Conservation (phyloP, 1,140 invertebrate genomes). For the Prorops nasuta region DNA sequence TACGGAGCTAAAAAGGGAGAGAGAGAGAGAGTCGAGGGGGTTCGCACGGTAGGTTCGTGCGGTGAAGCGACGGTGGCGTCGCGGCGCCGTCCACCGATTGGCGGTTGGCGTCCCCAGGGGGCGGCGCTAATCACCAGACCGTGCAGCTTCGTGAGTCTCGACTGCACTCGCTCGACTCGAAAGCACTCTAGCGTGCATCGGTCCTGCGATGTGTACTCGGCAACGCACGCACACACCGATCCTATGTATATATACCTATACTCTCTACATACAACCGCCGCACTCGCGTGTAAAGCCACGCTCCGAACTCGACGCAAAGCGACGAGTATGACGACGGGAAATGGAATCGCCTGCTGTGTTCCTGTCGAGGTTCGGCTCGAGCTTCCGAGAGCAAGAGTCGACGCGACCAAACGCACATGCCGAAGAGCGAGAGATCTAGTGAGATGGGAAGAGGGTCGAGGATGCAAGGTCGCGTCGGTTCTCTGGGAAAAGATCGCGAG, state of each 20-base stretch:
- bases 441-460: background rate
- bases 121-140: slow-evolving; percentile 58
- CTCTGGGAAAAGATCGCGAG: background rate
- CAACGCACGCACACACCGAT: slow-evolving; percentile 10
- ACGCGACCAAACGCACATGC: background rate
- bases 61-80: slow-evolving; percentile 50
- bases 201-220: slow-evolving; percentile 27
- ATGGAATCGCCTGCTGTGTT: slow-evolving; percentile 28
- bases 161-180: slow-evolving; percentile 44
- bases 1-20: slow-evolving; percentile 28
- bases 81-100: slow-evolving; percentile 55
- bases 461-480: no score
- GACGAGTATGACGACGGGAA: slow-evolving; percentile 32
- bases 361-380: no score
- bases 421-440: background rate
- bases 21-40: slow-evolving; percentile 12
- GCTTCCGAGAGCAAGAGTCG: no score
- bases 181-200: slow-evolving; percentile 45
- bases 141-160: slow-evolving; percentile 40
- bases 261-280: background rate
- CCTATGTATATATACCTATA: slow-evolving; percentile 12
- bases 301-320: slow-evolving; percentile 34
- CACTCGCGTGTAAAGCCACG: slow-evolving; percentile 9
- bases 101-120: slow-evolving; percentile 54
- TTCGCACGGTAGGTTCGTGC: slow-evolving; percentile 33